These are phyloP conservation scores for Oasisia sp. DNA, from an alignment of 2,888 invertebrate genomes.

Conservation along the genomic window DNA sequence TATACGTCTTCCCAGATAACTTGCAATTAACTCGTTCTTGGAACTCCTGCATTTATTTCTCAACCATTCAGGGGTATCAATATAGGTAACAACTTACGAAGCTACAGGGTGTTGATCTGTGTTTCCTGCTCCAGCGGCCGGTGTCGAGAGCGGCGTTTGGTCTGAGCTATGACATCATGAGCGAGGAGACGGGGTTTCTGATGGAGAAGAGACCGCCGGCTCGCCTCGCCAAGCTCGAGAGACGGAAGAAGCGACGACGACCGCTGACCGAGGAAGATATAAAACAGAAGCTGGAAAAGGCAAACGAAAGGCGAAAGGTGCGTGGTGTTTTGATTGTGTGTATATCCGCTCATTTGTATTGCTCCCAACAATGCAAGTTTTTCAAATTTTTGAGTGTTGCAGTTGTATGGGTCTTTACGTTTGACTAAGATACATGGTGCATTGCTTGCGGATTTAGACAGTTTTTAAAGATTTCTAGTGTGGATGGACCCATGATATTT, in stretches of 20 bases:
- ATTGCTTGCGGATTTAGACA: too few relatives aligned
- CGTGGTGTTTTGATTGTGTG: background rate
- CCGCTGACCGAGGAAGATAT: constrained; percentile 58
- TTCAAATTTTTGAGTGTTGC: background rate
- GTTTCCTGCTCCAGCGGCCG: constrained; percentile 48
- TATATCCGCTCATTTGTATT: background rate
- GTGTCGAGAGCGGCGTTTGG: constrained; percentile 57
- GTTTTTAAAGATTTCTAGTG: too few relatives aligned
- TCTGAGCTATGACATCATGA: constrained; percentile 58
- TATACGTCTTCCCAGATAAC: too few relatives aligned
- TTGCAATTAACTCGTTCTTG: too few relatives aligned
- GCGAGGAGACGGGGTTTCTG: constrained; percentile 30
- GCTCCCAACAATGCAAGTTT: background rate
- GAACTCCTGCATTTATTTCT: too few relatives aligned
- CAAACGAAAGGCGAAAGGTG: constrained; percentile 59
- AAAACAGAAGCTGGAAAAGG: constrained; percentile 54
- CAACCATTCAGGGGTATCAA: too few relatives aligned
- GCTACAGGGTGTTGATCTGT: background rate
- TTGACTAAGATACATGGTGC: too few relatives aligned
- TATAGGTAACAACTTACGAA: too few relatives aligned
- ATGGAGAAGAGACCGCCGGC: constrained; percentile 47
- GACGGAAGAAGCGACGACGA: constrained; percentile 53
- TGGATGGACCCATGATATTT: too few relatives aligned
- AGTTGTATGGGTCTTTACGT: too few relatives aligned
- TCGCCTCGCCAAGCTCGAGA: constrained; percentile 57